Evolutionary conservation across 2,888 invertebrate species (phyloP), one percentile per base, ranked within the genome.

Genomic region (Girardia tigrina): DNA sequence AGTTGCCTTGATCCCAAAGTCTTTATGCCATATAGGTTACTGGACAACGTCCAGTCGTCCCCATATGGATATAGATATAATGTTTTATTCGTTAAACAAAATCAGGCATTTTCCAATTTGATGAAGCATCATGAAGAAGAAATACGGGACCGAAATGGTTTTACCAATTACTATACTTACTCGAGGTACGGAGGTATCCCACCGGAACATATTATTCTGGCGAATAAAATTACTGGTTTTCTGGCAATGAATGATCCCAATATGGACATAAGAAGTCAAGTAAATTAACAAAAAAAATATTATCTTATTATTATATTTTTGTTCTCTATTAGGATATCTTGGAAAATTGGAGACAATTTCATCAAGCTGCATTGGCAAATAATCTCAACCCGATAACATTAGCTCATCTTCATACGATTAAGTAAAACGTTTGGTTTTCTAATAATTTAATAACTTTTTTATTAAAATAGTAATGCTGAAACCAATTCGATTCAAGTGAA

Each of bases 271-370:
- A n/a, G 56, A 56, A 56, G 56, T n/a, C 56, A 56, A 56, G 56
- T 56, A 56, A n/a, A n/a, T 20, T 56, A 12, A 20, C 23, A 6
- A 2, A 4, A 56, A 8, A 36, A 36, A 12, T 36, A 12, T 36
- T 56, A 20, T 8, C 4, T 56, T 56, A 20, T 2, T 20, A n/a
- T 12, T 20, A 12, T 56, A 12, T 20, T n/a, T 20, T 20, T 56
- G 4, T 8, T n/a, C n/a, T n/a, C n/a, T 56, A 56, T 8, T 16
- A 56, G 56, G 56, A 56, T 56, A 23, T 56, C 4, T n/a, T 56
- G 56, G 56, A 56, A 56, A 56, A 56, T 16, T 56, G 56, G 56
- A 56, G 56, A 56, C 56, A 56, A 56, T 56, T 56, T 56, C 56
- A 56, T n/a, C 56, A 56, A 56, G 56, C 56, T 20, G 56, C 56